Conservation (phyloP, 1,140 invertebrate species). For the Paralvinella palmiformis region DNA sequence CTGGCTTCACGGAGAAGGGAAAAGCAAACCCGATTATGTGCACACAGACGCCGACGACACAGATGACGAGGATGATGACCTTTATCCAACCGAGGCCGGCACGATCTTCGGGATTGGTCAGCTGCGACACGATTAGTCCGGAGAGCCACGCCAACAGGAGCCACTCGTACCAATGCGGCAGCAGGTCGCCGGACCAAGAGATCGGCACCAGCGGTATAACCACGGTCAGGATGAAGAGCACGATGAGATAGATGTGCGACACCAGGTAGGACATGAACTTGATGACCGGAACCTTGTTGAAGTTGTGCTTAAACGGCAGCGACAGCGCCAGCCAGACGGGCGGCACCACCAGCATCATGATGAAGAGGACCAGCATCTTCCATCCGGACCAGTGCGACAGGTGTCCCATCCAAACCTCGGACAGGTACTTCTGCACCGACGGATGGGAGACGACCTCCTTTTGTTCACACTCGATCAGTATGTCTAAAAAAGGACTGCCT, state of each 20-base stretch:
- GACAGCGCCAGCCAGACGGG: conserved; percentile 95
- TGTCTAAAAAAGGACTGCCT: conserved; percentile 82
- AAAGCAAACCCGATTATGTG: conserved; percentile 76
- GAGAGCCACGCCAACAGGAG: conserved; percentile 90
- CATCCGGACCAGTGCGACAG: conserved; percentile 86
- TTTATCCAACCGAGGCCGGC: conserved; percentile 48
- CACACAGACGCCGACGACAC: conserved; percentile 82
- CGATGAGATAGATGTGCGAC: conserved; percentile 95
- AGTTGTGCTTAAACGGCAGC: conserved; percentile 87
- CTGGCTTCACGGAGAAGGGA: conserved; percentile 52
- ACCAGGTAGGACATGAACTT: conserved; percentile 99
- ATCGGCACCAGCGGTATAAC: conserved; percentile 72
- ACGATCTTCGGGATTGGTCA: conserved; percentile 74
- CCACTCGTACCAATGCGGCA: conserved; percentile 90
- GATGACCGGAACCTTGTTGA: conserved; percentile 88
- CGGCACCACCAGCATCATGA: conserved; percentile 85
- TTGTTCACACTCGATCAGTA: conserved; percentile 96
- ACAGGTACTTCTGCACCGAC: conserved; percentile 57
- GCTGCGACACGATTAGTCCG: conserved; percentile 87
- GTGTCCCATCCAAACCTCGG: conserved; percentile 78
- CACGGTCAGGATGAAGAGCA: conserved; percentile 78
- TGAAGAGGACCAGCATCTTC: conserved; percentile 86
- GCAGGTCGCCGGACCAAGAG: conserved; percentile 45
- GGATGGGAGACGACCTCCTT: conserved; percentile 75
- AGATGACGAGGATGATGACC: conserved; percentile 82